These are phyloP conservation scores for Idaea biselata DNA, from an alignment of 2,888 invertebrate species.

Conservation along the genomic window DNA sequence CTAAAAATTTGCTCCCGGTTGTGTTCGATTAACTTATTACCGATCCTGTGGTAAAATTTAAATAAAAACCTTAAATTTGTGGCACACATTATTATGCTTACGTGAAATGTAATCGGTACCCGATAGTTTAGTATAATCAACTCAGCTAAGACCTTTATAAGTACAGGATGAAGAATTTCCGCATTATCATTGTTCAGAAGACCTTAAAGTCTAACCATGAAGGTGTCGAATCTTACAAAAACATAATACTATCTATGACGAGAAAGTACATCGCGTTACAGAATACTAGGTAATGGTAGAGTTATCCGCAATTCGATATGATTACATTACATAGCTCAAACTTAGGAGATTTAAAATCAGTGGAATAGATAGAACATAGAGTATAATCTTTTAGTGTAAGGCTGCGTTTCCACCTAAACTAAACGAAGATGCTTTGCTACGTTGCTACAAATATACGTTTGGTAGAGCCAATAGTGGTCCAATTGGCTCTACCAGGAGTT, in stretches of 20 bases:
- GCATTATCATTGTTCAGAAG: neutral
- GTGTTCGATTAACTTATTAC: neutral
- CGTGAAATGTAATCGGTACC: neutral
- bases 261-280: slow-evolving; percentile 28
- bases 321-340: slow-evolving; percentile 1
- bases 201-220: neutral
- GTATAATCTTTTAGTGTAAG: too few relatives aligned
- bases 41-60: neutral
- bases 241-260: neutral
- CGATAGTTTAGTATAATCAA: neutral
- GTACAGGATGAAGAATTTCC: slow-evolving; percentile 18
- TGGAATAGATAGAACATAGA: neutral
- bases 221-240: slow-evolving; percentile 9
- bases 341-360: neutral
- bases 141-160: neutral
- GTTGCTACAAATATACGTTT: too few relatives aligned
- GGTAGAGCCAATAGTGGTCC: too few relatives aligned
- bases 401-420: too few relatives aligned
- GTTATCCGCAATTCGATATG: slow-evolving; percentile 27
- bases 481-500: too few relatives aligned
- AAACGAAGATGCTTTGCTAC: too few relatives aligned
- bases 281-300: slow-evolving; percentile 25
- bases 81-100: too few relatives aligned
- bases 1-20: neutral
- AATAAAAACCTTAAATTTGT: neutral